Evolutionary conservation across 2,113 vertebrate species (phyloP).

Genomic region (Coptodon bakossiorum): DNA sequence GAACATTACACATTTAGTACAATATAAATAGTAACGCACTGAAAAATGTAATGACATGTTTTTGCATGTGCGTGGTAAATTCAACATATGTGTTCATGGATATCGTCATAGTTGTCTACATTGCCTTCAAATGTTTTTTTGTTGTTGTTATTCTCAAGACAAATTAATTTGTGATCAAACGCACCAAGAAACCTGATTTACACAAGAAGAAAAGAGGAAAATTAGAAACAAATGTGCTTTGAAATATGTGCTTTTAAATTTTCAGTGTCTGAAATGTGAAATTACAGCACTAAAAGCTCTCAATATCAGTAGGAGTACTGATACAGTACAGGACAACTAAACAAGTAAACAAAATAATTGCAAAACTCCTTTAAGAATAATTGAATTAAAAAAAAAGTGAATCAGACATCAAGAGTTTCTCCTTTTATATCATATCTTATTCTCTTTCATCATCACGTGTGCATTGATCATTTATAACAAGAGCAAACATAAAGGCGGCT

Average conservation of each 20-base stretch:
- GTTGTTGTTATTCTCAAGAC: neutral
- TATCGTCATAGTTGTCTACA: neutral
- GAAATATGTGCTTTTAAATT: too few species aligned
- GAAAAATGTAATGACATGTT: neutral
- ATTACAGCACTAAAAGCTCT: neutral
- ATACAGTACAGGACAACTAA: constrained; percentile 39
- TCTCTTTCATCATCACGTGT: neutral
- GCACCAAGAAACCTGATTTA: too few species aligned
- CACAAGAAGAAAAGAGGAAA: neutral
- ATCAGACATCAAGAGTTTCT: neutral
- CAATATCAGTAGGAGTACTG: constrained; percentile 25
- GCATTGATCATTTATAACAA: neutral
- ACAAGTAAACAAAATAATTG: neutral
- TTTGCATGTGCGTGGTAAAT: neutral
- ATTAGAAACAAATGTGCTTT: neutral
- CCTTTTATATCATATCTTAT: neutral
- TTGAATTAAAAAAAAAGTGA: neutral
- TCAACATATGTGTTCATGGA: neutral
- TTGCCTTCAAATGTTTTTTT: neutral
- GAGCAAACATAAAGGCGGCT: neutral
- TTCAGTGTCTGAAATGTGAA: neutral
- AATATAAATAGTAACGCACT: neutral
- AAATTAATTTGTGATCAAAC: neutral
- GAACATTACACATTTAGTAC: neutral
- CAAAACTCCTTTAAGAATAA: neutral